These are phyloP conservation scores for Pipistrellus nathusii DNA, from an alignment of 2,797 vertebrate genomes.

Conservation along the genomic window DNA sequence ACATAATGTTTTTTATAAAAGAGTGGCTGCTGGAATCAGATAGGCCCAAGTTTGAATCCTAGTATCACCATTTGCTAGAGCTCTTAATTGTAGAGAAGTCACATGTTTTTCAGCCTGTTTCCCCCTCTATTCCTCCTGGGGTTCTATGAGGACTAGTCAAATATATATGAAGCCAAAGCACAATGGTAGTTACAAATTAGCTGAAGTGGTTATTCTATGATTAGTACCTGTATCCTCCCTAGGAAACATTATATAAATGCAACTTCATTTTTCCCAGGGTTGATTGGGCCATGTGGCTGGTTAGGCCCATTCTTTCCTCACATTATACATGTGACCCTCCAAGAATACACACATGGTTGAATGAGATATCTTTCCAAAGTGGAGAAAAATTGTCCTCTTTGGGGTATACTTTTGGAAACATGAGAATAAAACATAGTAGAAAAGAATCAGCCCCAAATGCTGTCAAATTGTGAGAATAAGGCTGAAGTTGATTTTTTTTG, in stretches of 20 bases:
- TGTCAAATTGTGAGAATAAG: slow-evolving; percentile 10
- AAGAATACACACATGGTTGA: background rate
- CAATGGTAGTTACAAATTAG: background rate
- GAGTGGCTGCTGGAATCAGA: background rate
- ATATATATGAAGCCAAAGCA: background rate
- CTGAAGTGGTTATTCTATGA: background rate
- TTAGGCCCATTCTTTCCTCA: background rate
- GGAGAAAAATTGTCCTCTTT: background rate
- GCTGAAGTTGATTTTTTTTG: slow-evolving; percentile 2
- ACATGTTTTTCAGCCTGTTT: background rate
- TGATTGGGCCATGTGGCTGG: background rate
- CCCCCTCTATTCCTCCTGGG: background rate
- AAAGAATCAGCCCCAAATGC: background rate
- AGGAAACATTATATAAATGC: background rate
- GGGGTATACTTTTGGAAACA: background rate
- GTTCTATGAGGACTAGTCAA: background rate
- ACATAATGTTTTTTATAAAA: background rate
- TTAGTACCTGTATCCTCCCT: background rate
- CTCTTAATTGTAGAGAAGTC: background rate
- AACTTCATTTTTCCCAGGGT: background rate
- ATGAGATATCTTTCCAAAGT: background rate
- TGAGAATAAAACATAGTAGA: background rate
- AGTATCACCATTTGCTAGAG: background rate
- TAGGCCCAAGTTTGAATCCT: background rate
- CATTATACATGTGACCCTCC: background rate